A percentile compares a stretch with the other conserved stretches of the same genome.
Evolutionary conservation across 2,888 invertebrate species (phyloP).

Genomic region (Melieria crassipennis): DNA sequence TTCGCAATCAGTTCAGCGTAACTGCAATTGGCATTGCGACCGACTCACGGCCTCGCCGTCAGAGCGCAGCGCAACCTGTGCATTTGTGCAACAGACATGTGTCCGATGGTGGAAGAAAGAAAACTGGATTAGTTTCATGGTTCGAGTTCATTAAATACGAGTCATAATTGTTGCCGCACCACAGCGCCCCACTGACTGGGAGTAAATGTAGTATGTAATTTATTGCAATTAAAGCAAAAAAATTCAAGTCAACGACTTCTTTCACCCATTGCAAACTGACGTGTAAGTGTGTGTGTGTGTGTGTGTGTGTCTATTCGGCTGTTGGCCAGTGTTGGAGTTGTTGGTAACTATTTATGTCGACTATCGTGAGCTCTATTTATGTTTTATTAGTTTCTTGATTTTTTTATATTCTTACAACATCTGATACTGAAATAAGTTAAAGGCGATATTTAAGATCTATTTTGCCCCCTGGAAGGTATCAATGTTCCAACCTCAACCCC

Average conservation of each 20-base stretch:
- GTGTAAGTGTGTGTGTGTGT: not conserved
- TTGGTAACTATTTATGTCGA: too few species aligned
- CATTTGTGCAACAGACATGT: too few species aligned
- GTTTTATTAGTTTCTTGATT: too few species aligned
- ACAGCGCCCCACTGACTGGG: not conserved
- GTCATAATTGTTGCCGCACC: conserved; percentile 25
- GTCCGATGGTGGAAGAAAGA: too few species aligned
- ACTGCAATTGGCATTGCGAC: not conserved
- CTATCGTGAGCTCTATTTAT: too few species aligned
- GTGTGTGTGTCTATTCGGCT: not conserved
- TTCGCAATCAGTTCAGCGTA: not conserved
- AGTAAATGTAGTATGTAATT: conserved; percentile 16
- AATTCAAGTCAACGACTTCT: conserved; percentile 12
- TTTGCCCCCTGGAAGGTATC: too few species aligned
- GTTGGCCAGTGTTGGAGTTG: too few species aligned
- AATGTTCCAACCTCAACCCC: too few species aligned
- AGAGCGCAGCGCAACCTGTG: too few species aligned
- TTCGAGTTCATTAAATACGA: conserved; percentile 23
- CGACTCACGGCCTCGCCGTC: not conserved
- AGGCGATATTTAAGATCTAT: too few species aligned
- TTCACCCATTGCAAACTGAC: not conserved
- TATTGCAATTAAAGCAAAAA: conserved; percentile 8
- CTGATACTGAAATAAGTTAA: too few species aligned
- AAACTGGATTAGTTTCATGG: conserved; percentile 31
- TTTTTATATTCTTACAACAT: too few species aligned